Evolutionary conservation across 2,888 invertebrate species (phyloP), one percentile per base, ranked within the genome.

Genomic region (Nomada ruficornis): DNA sequence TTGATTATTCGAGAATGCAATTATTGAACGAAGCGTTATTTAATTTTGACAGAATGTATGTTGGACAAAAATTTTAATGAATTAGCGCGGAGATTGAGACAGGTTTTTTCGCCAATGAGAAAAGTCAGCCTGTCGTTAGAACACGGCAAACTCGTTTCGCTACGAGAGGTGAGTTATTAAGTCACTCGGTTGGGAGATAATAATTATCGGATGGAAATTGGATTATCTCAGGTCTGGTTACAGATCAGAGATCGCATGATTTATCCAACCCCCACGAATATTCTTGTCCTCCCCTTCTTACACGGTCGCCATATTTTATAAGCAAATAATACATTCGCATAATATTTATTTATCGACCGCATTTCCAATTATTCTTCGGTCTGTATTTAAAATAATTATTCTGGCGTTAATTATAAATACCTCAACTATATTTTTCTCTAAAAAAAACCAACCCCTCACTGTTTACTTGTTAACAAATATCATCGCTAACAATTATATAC

Each of bases 161-260:
- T 11, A 60, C 36, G 74, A 44, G 59, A 68, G 68, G 29, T 23
- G 68, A 75, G 68, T 75, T 75, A 60, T 75, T 75, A 67, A 74
- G 74, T 74, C 59, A 68, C 60, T 63, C 71, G 36, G 57, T 26
- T 63, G 36, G 42, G 57, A 71, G 54, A 64, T 70, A 50, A 70
- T 59, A 64, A 63, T 71, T 64, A 77, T 59, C 70, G n/a, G n/a
- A 26, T 57, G 64, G 64, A 77, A 65, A 77, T 71, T 42, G 63
- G 52, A 64, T 71, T 70, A 71, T 44, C 67, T 42, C 15, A 64
- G 52, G 50, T 60, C 75, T 68, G 75, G 68, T 68, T 54, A 13
- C 68, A 18, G 44, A 60, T 23, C 52, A 52, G 67, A 59, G 42
- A 60, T 52, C 52, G 3, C 52, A 15, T 23, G 63, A 26, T 47